These are phyloP conservation scores for Montipora efflorescens DNA, from an alignment of 64 coral and sea anemone species.

Conservation along the genomic window DNA sequence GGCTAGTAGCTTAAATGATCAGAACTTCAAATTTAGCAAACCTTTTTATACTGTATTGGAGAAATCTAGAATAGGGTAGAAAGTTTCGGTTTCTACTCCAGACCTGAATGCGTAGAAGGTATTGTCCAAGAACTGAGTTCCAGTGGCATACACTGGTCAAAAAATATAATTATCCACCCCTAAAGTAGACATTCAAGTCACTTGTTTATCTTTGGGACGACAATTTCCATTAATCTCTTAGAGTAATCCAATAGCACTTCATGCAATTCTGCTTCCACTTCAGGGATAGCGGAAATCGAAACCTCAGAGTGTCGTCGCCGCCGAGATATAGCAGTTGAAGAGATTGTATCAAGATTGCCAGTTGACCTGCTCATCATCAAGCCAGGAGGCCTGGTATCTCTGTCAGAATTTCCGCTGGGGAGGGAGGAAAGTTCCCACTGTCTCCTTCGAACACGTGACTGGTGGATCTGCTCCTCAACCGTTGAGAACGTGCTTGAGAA, in stretches of 20 bases:
- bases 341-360: neutral
- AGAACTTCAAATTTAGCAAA: too few species aligned
- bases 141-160: too few species aligned
- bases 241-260: slow-evolving; percentile 42
- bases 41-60: too few species aligned
- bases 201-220: slow-evolving; percentile 1
- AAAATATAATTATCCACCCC: too few species aligned
- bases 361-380: slow-evolving; percentile 16
- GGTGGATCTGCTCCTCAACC: slow-evolving; percentile 35
- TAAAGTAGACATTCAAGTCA: neutral
- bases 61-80: too few species aligned
- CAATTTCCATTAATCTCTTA: slow-evolving; percentile 20
- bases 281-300: slow-evolving; percentile 9
- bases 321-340: neutral
- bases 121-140: too few species aligned
- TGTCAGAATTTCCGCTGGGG: neutral
- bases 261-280: slow-evolving; percentile 41
- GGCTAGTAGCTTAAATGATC: too few species aligned
- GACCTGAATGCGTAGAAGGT: too few species aligned
- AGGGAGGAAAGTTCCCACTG: slow-evolving; percentile 32
- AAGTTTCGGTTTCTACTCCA: too few species aligned
- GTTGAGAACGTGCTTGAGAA: slow-evolving; percentile 39
- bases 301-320: slow-evolving; percentile 3
- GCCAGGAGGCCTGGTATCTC: slow-evolving; percentile 4
- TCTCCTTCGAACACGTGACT: slow-evolving; percentile 32